A percentile compares a stretch with the other conserved stretches of the same genome.
These are phyloP conservation scores for Steromphala cineraria DNA, from an alignment of 2,888 invertebrate species.

Conservation along the genomic window DNA sequence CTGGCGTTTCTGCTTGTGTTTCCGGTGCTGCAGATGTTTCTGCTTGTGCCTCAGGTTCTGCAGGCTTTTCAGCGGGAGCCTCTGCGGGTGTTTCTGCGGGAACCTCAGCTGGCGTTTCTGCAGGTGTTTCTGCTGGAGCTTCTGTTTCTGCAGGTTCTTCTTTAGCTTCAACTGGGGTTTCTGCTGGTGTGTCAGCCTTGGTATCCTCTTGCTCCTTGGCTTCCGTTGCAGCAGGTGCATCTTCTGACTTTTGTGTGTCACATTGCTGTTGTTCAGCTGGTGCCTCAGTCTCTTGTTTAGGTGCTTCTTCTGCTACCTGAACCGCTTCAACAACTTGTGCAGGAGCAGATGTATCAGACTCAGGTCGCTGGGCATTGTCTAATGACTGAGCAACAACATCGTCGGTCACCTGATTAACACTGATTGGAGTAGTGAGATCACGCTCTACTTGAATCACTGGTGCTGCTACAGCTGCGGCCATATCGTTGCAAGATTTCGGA, in stretches of 20 bases:
- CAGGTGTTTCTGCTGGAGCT: too few species aligned
- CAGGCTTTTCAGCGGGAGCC: background rate
- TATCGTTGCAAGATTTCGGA: background rate
- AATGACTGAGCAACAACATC: background rate
- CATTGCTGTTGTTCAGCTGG: background rate
- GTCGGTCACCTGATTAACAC: background rate
- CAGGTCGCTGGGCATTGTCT: background rate
- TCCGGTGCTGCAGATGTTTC: background rate
- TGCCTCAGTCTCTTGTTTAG: background rate
- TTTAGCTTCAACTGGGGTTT: too few species aligned
- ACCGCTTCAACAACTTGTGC: background rate
- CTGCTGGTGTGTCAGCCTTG: too few species aligned
- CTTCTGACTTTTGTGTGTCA: background rate
- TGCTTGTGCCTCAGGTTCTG: background rate
- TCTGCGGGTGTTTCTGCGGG: too few species aligned
- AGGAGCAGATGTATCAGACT: background rate
- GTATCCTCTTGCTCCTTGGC: too few species aligned
- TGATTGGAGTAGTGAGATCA: background rate
- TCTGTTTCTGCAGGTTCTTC: too few species aligned
- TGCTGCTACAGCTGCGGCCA: background rate
- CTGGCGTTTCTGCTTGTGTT: background rate
- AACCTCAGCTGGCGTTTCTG: too few species aligned
- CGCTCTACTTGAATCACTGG: background rate
- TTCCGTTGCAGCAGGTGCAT: background rate
- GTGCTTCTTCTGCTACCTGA: background rate